Evolutionary conservation across 1,140 invertebrate genomes (phyloP), one percentile per base, ranked within the genome.

Genomic region (Medauroidea extradentata): DNA sequence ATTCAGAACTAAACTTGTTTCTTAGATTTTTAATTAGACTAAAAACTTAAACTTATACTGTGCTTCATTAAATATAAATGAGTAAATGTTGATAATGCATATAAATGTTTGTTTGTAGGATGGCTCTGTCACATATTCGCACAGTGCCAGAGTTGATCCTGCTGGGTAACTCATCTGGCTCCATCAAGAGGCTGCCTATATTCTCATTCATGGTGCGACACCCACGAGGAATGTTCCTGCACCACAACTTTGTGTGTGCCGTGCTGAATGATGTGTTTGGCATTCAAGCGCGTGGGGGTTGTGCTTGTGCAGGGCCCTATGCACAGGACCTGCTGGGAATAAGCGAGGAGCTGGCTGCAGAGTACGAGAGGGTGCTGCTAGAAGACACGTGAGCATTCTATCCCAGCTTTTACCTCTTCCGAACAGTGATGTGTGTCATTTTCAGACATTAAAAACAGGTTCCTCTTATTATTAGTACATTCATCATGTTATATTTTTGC

Each of bases 251-350:
- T 73, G 85, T 95, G 0, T 88, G 87, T 65, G 86, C 90, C 2
- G 78, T 96, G 1, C 79, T 96, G 3, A 96, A 96, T 67, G 94
- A 96, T 69, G 82, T 96, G 9, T 96, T 94, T 71, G 94, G 94
- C 0, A 91, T 96, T 41, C 93, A 96, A 75, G 88, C 89, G 0
- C 79, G 93, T 64, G 89, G 90, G 8, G 91, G 92, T 1, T 92
- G 89, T 77, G 87, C 87, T 1, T 92, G 89, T 77, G 88, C 89
- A 39, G 88, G 90, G 43, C 86, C 88, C 53, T 95, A 95, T 70
- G 89, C 89, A 8, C 86, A 93, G 73, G 85, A 91, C 74, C 75
- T 94, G 9, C 79, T 96, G 55, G 92, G 91, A 23, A 93, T 95
- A 53, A 84, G 88, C 69, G 83, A 86, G 57, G 77, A 85, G 56